Evolutionary conservation across 2,797 vertebrate species (phyloP).

Genomic region (Mus spretus): DNA sequence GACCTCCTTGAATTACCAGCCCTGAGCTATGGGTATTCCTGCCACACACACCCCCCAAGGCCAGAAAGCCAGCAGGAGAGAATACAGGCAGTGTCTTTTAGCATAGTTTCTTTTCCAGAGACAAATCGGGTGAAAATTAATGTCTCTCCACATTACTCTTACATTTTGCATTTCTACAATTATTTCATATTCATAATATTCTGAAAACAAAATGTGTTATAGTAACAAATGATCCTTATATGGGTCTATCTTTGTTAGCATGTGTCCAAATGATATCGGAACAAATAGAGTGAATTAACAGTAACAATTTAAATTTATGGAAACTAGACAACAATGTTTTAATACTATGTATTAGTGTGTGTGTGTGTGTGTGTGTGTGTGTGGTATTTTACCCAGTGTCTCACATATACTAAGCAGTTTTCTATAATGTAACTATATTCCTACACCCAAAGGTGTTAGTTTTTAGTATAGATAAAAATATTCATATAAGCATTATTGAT

Average conservation of each 20-base stretch:
- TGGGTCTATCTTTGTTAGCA: background rate
- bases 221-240: constrained; percentile 34
- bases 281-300: background rate
- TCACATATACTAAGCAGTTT: background rate
- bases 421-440: background rate
- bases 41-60: no score
- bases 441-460: background rate
- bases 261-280: background rate
- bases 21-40: background rate
- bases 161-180: background rate
- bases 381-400: background rate
- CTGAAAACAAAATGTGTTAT: background rate
- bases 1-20: background rate
- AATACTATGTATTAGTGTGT: background rate
- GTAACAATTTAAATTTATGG: constrained; percentile 35
- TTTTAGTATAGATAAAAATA: background rate
- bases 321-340: background rate
- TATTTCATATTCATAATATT: background rate
- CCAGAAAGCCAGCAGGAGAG: background rate
- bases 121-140: background rate
- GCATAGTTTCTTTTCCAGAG: background rate
- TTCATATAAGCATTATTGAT: background rate
- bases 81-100: background rate
- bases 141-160: background rate
- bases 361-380: background rate